Evolutionary conservation across 1,140 invertebrate species (phyloP).

Genomic region (Mamestra configurata): DNA sequence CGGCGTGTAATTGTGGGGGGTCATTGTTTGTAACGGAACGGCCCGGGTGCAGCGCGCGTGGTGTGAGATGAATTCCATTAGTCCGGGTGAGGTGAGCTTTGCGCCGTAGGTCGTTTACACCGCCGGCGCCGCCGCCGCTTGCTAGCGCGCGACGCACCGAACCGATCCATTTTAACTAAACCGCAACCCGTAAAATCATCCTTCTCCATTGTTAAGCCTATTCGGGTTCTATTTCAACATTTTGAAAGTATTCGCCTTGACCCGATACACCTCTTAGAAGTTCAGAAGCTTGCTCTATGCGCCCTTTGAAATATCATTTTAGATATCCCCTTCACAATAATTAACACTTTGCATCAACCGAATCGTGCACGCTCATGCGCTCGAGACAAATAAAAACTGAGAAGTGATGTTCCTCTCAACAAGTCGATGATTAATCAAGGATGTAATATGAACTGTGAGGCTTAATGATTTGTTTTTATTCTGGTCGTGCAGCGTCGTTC

Average conservation of each 20-base stretch:
- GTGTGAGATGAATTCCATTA: slow-evolving; percentile 84
- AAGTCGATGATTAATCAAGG: slow-evolving; percentile 69
- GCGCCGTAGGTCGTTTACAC: slow-evolving; percentile 65
- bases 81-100: slow-evolving; percentile 57
- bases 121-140: slow-evolving; percentile 18
- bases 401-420: slow-evolving; percentile 16
- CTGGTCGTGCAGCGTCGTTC: slow-evolving; percentile 70
- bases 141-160: slow-evolving; percentile 39
- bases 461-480: slow-evolving; percentile 75
- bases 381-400: slow-evolving; percentile 15
- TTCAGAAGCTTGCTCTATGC: slow-evolving; percentile 12
- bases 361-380: slow-evolving; percentile 14
- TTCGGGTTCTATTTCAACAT: slow-evolving; percentile 2
- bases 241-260: slow-evolving; percentile 60
- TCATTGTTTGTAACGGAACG: slow-evolving; percentile 77
- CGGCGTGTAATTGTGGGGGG: slow-evolving; percentile 68
- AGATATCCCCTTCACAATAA: slow-evolving; percentile 27
- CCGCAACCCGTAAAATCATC: slow-evolving; percentile 11
- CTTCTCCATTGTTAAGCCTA: slow-evolving; percentile 1
- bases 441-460: slow-evolving; percentile 62
- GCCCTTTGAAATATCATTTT: slow-evolving; percentile 21
- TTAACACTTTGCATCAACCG: slow-evolving; percentile 23
- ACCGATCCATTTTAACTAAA: slow-evolving; percentile 17
- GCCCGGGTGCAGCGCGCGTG: slow-evolving; percentile 56
- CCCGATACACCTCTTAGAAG: slow-evolving; percentile 55